A percentile compares a stretch with the other conserved stretches of the same genome.
phyloP scores from a whole-genome alignment of 2,113 vertebrate genomes.

The Chaetodon trifascialis region DNA sequence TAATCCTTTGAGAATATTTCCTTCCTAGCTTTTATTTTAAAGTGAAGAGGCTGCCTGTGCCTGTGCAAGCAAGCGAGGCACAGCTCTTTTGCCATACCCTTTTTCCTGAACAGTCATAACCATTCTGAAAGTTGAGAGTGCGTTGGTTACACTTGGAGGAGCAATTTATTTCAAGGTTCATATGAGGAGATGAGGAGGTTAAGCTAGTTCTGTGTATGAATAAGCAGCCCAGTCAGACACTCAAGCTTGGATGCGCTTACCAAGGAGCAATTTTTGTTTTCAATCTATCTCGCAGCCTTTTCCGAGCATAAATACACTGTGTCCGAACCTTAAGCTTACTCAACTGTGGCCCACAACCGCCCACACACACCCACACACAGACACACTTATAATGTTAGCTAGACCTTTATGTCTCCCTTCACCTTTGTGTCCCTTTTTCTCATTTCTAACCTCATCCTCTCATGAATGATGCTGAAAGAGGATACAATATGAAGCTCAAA shows the following conservation, averaged over 20 bases:
- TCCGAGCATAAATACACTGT: constrained; percentile 40
- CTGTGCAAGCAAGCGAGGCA: not conserved
- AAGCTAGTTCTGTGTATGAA: constrained; percentile 67
- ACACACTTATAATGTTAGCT: constrained; percentile 2
- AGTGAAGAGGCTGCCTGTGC: constrained; percentile 1
- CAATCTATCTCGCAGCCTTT: constrained; percentile 40
- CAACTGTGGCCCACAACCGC: not conserved
- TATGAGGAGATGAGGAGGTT: constrained; percentile 57
- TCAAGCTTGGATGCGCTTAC: constrained; percentile 49
- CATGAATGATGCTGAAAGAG: constrained; percentile 22
- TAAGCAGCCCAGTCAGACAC: constrained; percentile 56
- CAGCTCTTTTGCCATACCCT: constrained; percentile 15
- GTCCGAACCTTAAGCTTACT: constrained; percentile 39
- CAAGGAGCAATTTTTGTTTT: constrained; percentile 39
- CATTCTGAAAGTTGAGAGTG: constrained; percentile 44
- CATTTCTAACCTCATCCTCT: constrained; percentile 13
- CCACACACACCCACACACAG: not conserved
- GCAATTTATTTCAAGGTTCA: constrained; percentile 74
- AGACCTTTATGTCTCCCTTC: constrained; percentile 3
- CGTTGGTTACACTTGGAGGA: constrained; percentile 72
- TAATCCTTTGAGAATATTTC: constrained; percentile 28
- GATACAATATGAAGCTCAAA: not conserved
- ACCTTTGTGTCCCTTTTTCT: not conserved
- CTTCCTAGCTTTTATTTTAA: constrained; percentile 48
- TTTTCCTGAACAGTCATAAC: constrained; percentile 40